Evolutionary conservation across 2,888 invertebrate species (phyloP), one percentile per base, ranked within the genome.

Genomic region (Morpho achilles): DNA sequence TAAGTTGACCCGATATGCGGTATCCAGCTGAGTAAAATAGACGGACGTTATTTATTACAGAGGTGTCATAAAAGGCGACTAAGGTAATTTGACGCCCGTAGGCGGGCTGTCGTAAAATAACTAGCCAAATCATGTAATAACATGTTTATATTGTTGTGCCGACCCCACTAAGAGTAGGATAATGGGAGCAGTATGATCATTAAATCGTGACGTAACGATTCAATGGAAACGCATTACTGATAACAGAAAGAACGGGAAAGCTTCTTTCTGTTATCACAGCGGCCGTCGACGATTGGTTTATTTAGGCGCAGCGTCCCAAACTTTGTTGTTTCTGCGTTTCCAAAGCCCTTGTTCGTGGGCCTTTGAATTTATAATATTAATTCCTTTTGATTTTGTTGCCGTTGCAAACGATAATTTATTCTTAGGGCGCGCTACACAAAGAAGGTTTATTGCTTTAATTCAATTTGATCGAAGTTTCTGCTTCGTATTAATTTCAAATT

Each of bases 321-420:
- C 49, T 51, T 46, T 46, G 56, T 51, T 57, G 56, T 54, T 42
- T 42, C 51, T 51, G 46, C 45, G 56, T 50, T 40, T 50, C 32
- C 45, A 50, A 50, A 50, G 50, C 51, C 48, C 42, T 48, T 54
- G 47, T 60, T 53, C 43, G 50, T 53, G 42, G 42, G 43, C 53
- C 47, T 43, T 57, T 47, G 42, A 60, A 60, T 56, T 60, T 60
- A 47, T 51, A 43, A 56, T 48, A 48, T 54, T 52, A 59, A 52
- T 32, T 40, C 52, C 56, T 69, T 70, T 67, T 60, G 63, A 71
- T 73, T 74, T 75, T 71, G 70, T 69, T 71, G 62, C 67, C 59
- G 66, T 71, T 72, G 71, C 66, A 68, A 72, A 71, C 70, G 63
- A 68, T 72, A 70, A 74, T 72, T 73, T 75, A 73, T 73, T 73